These are phyloP conservation scores for Papilio machaon DNA, from an alignment of 1,140 invertebrate genomes.

Conservation along the genomic window DNA sequence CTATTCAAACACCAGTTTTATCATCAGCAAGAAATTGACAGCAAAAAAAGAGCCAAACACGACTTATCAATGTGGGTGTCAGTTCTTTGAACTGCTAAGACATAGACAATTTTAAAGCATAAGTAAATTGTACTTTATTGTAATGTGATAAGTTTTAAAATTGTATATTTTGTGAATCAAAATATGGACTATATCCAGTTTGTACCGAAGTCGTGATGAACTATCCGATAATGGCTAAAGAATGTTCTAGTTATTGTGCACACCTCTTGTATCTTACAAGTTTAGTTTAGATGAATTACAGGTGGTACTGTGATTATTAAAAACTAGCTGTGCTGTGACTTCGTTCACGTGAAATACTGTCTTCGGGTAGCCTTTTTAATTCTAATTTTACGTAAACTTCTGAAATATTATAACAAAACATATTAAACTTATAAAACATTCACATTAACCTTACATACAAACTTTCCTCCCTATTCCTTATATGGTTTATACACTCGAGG, in stretches of 20 bases:
- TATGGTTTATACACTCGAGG: too few relatives aligned
- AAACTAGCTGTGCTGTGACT: too few relatives aligned
- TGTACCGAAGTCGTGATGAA: conserved; percentile 17
- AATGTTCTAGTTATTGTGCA: conserved; percentile 13
- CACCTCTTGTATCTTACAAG: neutral
- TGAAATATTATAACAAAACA: too few relatives aligned
- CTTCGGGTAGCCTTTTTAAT: too few relatives aligned
- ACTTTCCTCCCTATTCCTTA: too few relatives aligned
- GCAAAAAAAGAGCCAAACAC: conserved; percentile 60
- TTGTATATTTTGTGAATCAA: neutral
- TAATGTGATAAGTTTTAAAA: neutral
- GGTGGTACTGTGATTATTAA: neutral
- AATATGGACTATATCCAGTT: conserved; percentile 34
- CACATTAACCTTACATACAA: too few relatives aligned
- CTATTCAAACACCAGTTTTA: conserved; percentile 65
- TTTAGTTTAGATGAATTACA: neutral
- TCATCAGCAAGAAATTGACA: conserved; percentile 66
- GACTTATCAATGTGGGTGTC: conserved; percentile 56
- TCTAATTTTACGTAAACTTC: too few relatives aligned
- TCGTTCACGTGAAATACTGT: too few relatives aligned
- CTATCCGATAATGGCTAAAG: conserved; percentile 24
- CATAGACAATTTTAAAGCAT: neutral
- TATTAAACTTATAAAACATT: too few relatives aligned
- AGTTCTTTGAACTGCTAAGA: conserved; percentile 62
- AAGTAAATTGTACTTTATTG: neutral